Percentiles rank a stretch among this genome's conserved stretches.
These are phyloP conservation scores for Lutra lutra DNA, from an alignment of 2,797 vertebrate genomes.

Conservation along the genomic window DNA sequence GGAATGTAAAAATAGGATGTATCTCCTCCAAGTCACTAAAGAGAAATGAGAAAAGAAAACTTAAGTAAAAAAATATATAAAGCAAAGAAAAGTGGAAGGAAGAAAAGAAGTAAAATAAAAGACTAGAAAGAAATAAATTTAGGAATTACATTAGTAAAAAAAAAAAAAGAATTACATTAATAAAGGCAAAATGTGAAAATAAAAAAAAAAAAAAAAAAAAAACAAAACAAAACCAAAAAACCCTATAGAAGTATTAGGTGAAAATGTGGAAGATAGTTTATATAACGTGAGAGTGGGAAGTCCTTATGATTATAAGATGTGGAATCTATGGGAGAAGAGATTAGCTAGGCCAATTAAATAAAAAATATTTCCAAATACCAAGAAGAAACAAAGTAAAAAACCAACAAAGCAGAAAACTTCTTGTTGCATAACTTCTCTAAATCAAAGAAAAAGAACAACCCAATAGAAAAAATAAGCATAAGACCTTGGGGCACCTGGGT, in stretches of 20 bases:
- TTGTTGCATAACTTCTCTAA: not conserved
- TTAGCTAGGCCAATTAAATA: not conserved
- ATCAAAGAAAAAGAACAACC: not conserved
- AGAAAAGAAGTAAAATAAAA: not conserved
- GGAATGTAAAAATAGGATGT: not conserved
- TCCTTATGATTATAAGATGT: not conserved
- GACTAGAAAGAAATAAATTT: not conserved
- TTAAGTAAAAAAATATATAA: not conserved
- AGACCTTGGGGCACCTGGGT: too few relatives aligned
- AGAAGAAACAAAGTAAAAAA: not conserved
- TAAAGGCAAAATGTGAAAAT: not conserved
- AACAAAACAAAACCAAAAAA: not conserved
- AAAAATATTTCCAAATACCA: not conserved
- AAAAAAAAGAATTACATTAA: not conserved
- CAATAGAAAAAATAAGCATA: constrained; percentile 36
- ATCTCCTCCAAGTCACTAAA: not conserved
- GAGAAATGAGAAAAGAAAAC: not conserved
- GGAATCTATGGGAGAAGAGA: not conserved
- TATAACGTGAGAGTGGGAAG: not conserved
- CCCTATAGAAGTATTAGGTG: not conserved
- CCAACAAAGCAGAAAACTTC: not conserved
- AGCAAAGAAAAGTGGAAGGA: not conserved
- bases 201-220: not conserved
- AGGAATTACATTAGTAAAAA: not conserved
- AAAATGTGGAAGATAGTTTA: not conserved